phyloP scores from a whole-genome alignment of 2,888 invertebrate species.

The Cataglyphis livida region DNA sequence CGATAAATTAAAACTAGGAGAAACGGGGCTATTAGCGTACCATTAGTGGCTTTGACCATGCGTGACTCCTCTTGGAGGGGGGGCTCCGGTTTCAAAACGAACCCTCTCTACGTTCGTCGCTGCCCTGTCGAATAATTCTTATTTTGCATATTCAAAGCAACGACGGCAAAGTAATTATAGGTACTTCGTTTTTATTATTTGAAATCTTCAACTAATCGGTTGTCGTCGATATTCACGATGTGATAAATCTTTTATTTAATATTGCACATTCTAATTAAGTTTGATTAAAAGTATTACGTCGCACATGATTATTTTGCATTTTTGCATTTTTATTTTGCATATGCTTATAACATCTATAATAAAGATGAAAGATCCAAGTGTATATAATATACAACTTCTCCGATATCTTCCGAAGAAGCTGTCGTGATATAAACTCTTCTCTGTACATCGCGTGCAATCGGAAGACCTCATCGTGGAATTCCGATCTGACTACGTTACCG shows the following conservation, averaged over 20 bases:
- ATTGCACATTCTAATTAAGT: not conserved
- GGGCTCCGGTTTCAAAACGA: constrained; percentile 73
- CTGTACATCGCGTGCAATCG: not conserved
- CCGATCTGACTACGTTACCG: constrained; percentile 5
- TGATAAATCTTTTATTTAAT: not conserved
- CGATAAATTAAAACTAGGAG: constrained; percentile 83
- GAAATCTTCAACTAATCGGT: not conserved
- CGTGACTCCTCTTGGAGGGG: constrained; percentile 75
- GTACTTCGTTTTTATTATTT: not conserved
- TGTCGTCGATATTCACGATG: not conserved
- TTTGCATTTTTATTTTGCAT: not conserved
- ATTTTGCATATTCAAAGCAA: not conserved
- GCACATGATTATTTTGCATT: not conserved
- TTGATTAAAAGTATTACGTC: not conserved
- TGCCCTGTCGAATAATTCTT: constrained; percentile 12
- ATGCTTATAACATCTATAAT: not conserved
- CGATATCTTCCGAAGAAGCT: constrained; percentile 9
- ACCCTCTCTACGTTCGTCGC: constrained; percentile 11
- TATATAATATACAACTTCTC: not conserved
- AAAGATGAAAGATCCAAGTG: not conserved
- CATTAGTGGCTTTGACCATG: constrained; percentile 82
- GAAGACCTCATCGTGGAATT: constrained; percentile 22
- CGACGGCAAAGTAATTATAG: constrained; percentile 5
- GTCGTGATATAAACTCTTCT: constrained; percentile 29
- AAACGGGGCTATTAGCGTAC: constrained; percentile 82